Percentiles rank a stretch among this genome's conserved stretches.
phyloP scores from a whole-genome alignment of 2,113 vertebrate species.

The Gadus macrocephalus region DNA sequence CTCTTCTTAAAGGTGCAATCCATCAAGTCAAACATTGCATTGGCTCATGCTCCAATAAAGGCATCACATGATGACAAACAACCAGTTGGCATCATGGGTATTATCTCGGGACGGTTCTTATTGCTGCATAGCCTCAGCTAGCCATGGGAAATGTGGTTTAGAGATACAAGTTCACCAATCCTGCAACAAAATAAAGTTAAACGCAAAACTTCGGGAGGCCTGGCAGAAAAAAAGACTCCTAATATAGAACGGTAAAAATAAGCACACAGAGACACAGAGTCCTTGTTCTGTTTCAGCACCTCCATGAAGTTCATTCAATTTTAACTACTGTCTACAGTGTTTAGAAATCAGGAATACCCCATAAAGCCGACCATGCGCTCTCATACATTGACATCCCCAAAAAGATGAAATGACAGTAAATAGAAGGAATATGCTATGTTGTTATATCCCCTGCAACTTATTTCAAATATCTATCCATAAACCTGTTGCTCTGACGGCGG shows the following conservation, averaged over 20 bases:
- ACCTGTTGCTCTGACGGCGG: not conserved
- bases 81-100: constrained; percentile 46
- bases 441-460: not conserved
- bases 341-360: constrained; percentile 6
- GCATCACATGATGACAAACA: not conserved
- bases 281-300: constrained; percentile 40
- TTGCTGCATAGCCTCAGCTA: constrained; percentile 1
- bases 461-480: not conserved
- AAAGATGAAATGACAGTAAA: no score
- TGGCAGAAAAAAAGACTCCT: constrained; percentile 23
- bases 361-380: not conserved
- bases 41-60: not conserved
- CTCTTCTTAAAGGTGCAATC: no score
- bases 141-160: constrained; percentile 40
- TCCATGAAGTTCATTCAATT: constrained; percentile 27
- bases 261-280: constrained; percentile 41
- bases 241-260: constrained; percentile 36
- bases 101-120: not conserved
- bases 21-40: no score
- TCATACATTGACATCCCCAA: not conserved
- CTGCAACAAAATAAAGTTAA: no score
- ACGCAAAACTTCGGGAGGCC: no score
- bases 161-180: no score
- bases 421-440: not conserved
- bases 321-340: constrained; percentile 28